Base-by-base conservation (phyloP, 2,888 invertebrate genomes). In the Drosophila pseudotalamancana region DNA sequence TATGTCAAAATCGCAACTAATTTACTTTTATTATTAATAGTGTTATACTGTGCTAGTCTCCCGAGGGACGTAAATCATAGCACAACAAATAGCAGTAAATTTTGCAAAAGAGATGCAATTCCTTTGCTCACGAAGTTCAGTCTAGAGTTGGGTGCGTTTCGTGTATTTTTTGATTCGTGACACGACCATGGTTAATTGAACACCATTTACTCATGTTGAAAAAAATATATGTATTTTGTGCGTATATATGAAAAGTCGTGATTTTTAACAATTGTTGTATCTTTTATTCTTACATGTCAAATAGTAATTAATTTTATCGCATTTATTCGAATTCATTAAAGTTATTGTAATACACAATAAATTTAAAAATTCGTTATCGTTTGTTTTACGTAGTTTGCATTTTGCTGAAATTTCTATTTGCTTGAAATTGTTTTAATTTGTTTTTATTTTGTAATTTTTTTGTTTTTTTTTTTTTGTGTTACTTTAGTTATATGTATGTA, bases 301-400 rank as follows among this genome's bases (percentile, higher is more conserved):
- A 89, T 88, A 89, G 89, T 88, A 88, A 72, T 86, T 89, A 83
- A 83, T 78, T 85, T 54, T 82, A 86, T 87, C 87, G 87, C 87
- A 81, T 81, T 81, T 84, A 70, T 84, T 76, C 65, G 72, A 78
- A 74, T 55, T 66, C 50, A 63, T 74, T 70, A 75, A 78, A 77
- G 75, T 69, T 77, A 74, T 77, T 74, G 75, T 60, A 72, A 72
- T 76, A 72, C 75, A 74, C 71, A 78, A 78, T 75, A 73, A 77
- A 73, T 74, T 74, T 64, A 77, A 74, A 77, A 73, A 77, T 73
- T 75, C 78, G 72, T 67, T 83, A 85, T 77, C 74, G 82, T 87
- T 83, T 82, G 56, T 75, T 82, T 85, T 87, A 83, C 87, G 84
- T 83, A 88, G 83, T 88, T 86, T 68, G 65, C 77, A 70, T 72